A percentile compares a stretch with the other conserved stretches of the same genome.
Conservation (phyloP, 1,140 invertebrate species). For the Drosophila lacteicornis region DNA sequence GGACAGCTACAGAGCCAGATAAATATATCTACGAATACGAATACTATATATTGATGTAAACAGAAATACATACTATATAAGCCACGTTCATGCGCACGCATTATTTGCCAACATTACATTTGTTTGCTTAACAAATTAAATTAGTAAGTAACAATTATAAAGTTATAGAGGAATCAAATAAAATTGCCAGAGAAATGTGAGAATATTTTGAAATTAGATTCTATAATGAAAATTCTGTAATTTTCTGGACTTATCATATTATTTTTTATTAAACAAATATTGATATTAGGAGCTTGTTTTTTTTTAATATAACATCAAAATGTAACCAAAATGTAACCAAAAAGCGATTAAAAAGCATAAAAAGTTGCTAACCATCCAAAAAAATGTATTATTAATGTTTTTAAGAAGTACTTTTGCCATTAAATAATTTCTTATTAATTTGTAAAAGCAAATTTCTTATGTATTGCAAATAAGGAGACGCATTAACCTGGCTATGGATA, state of each 20-base stretch:
- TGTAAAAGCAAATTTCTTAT: background rate
- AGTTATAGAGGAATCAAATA: background rate
- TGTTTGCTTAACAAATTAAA: background rate
- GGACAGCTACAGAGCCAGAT: slow-evolving; percentile 42
- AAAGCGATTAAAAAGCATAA: background rate
- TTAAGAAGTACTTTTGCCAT: background rate
- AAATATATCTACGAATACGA: slow-evolving; percentile 31
- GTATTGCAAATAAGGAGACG: background rate
- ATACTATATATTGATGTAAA: slow-evolving; percentile 12
- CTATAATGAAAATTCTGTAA: background rate
- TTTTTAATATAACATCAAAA: background rate
- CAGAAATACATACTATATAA: slow-evolving; percentile 16
- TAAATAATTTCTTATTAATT: too few relatives aligned
- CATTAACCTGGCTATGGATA: slow-evolving; percentile 18
- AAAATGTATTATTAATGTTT: background rate
- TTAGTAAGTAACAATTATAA: background rate
- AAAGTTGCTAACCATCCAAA: background rate
- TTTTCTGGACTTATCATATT: background rate
- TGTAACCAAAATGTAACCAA: too few relatives aligned
- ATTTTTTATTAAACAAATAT: too few relatives aligned
- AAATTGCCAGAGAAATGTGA: background rate
- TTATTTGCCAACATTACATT: background rate
- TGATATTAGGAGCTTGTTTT: background rate
- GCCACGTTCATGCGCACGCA: slow-evolving; percentile 18
- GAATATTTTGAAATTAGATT: background rate